Conservation (phyloP, 2,888 invertebrate genomes). For the Eupelmus urozonus region DNA sequence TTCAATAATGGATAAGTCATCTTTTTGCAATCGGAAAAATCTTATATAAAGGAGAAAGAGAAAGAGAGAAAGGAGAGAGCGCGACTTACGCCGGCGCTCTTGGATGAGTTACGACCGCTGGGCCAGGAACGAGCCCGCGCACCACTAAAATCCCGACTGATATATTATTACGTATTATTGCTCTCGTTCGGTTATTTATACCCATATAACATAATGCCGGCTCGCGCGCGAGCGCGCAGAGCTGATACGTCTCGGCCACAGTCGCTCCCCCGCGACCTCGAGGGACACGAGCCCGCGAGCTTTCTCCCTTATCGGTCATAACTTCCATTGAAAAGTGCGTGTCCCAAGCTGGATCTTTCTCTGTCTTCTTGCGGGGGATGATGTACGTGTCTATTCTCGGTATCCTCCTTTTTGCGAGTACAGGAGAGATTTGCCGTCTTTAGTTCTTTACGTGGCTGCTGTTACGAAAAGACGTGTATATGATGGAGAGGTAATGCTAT, state of each 20-base stretch:
- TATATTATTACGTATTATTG: conserved; percentile 78
- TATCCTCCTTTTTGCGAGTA: not conserved
- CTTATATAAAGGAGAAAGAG: conserved; percentile 12
- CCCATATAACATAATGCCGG: conserved; percentile 77
- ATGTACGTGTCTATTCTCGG: not conserved
- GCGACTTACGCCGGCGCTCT: conserved; percentile 28
- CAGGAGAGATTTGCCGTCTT: too few species aligned
- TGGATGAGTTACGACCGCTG: conserved; percentile 77
- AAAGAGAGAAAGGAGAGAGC: not conserved
- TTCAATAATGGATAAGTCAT: conserved; percentile 50
- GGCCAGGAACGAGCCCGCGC: conserved; percentile 67
- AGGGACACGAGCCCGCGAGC: conserved; percentile 21
- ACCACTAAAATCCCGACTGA: conserved; percentile 77
- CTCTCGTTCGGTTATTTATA: conserved; percentile 77
- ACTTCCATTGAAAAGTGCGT: conserved; percentile 69
- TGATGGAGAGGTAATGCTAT: too few species aligned
- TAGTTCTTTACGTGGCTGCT: too few species aligned
- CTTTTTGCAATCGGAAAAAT: conserved; percentile 54
- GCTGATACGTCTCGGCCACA: conserved; percentile 10
- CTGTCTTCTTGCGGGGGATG: conserved; percentile 3
- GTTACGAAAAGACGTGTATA: too few species aligned
- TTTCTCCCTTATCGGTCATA: conserved; percentile 72
- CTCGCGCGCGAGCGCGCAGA: conserved; percentile 68
- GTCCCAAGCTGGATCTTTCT: not conserved
- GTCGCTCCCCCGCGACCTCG: conserved; percentile 1